These are phyloP conservation scores for Centrocercus urophasianus DNA, from an alignment of 2,113 vertebrate species.

Conservation along the genomic window DNA sequence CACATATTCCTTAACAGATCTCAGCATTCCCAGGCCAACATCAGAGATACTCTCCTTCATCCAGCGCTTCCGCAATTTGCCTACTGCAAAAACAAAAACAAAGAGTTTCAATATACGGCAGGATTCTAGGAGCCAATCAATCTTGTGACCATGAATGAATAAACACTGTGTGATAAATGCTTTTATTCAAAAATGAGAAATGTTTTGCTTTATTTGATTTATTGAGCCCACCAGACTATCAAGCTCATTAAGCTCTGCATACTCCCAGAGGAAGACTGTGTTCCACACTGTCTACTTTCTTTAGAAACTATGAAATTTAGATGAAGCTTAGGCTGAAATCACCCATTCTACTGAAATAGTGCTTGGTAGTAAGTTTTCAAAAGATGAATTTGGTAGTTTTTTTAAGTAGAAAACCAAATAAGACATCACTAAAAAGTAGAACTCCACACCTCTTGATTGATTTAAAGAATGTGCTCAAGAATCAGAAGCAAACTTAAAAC, in stretches of 20 bases:
- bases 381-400: neutral
- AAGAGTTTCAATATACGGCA: slow-evolving; percentile 84
- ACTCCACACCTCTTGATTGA: neutral
- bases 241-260: slow-evolving; percentile 97
- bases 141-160: slow-evolving; percentile 98
- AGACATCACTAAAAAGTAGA: neutral
- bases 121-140: slow-evolving; percentile 93
- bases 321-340: slow-evolving; percentile 74
- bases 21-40: slow-evolving; percentile 95
- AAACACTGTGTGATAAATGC: slow-evolving; percentile 99
- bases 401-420: slow-evolving; percentile 16
- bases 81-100: slow-evolving; percentile 88
- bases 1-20: slow-evolving; percentile 95
- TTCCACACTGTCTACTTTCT: slow-evolving; percentile 84
- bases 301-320: slow-evolving; percentile 79
- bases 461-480: neutral
- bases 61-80: slow-evolving; percentile 98
- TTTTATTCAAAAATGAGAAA: slow-evolving; percentile 99
- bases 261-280: slow-evolving; percentile 92
- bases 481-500: neutral
- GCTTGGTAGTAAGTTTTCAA: slow-evolving; percentile 60
- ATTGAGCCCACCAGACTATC: slow-evolving; percentile 99
- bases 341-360: slow-evolving; percentile 63
- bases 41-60: slow-evolving; percentile 92
- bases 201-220: slow-evolving; percentile 99